Percentiles rank a stretch among this genome's conserved stretches.
phyloP scores from a whole-genome alignment of 2,797 vertebrate species.

The Oreochromis mossambicus region DNA sequence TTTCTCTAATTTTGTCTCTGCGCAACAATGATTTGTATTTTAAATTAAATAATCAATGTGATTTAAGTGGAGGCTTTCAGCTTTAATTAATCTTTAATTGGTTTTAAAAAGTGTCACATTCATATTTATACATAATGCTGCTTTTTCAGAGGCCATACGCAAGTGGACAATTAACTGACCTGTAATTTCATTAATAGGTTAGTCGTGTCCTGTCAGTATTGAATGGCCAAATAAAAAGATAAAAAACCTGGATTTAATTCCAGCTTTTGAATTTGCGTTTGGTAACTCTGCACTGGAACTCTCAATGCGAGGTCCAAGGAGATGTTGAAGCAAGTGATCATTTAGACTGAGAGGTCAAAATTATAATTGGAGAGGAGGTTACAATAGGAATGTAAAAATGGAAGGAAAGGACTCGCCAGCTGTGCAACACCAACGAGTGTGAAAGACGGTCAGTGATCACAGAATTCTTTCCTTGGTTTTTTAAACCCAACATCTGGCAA shows the following conservation, averaged over 20 bases:
- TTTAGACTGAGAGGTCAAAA: not conserved
- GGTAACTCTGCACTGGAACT: not conserved
- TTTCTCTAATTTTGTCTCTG: not conserved
- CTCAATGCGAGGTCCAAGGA: not conserved
- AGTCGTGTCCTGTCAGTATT: not conserved
- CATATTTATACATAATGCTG: not conserved
- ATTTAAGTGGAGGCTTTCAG: not conserved
- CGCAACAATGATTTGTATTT: not conserved
- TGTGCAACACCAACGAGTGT: not conserved
- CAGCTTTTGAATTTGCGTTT: not conserved
- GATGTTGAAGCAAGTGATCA: not conserved
- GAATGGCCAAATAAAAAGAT: not conserved
- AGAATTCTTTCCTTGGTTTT: not conserved
- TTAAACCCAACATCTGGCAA: not conserved
- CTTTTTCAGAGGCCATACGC: not conserved
- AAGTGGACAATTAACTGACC: not conserved
- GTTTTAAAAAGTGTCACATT: not conserved
- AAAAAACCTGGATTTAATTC: not conserved
- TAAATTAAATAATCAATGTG: not conserved
- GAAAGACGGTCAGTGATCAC: not conserved
- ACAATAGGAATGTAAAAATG: not conserved
- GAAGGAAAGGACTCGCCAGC: not conserved
- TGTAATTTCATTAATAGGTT: not conserved
- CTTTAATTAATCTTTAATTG: not conserved
- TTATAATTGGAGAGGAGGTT: not conserved